These are phyloP conservation scores for Myotis vivesi DNA, from an alignment of 2,797 vertebrate genomes.

Conservation along the genomic window DNA sequence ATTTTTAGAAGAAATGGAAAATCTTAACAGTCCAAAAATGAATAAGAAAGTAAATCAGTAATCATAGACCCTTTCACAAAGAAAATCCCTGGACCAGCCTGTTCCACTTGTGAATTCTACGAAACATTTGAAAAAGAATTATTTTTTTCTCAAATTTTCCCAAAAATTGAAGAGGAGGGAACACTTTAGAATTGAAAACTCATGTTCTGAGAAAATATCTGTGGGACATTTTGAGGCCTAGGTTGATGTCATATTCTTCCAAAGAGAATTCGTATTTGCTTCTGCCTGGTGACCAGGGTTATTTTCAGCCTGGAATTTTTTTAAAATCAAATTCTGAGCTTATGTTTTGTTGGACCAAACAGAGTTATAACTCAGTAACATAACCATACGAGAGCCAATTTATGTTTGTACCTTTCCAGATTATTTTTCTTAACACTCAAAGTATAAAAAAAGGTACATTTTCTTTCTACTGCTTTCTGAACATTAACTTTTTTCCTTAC, in stretches of 20 bases:
- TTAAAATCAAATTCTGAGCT: not conserved
- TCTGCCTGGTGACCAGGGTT: not conserved
- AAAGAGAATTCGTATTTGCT: not conserved
- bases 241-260: not conserved
- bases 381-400: not conserved
- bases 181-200: not conserved
- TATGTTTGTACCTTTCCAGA: not conserved
- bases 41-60: not conserved
- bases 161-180: not conserved
- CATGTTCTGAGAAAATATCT: not conserved
- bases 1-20: not conserved
- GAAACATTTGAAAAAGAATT: not conserved
- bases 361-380: not conserved
- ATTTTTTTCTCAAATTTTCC: not conserved
- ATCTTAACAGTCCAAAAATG: not conserved
- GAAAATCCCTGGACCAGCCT: not conserved
- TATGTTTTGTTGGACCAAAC: not conserved
- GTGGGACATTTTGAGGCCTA: not conserved
- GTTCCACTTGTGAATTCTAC: not conserved
- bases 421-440: not conserved
- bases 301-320: too few species aligned
- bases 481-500: not conserved
- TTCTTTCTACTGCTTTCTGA: not conserved
- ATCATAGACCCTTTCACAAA: not conserved
- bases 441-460: not conserved